Evolutionary conservation across 30 jellyfish, hydroid and myxozoan genomes (phyloP).

Genomic region (Catostylus mosaicus): DNA sequence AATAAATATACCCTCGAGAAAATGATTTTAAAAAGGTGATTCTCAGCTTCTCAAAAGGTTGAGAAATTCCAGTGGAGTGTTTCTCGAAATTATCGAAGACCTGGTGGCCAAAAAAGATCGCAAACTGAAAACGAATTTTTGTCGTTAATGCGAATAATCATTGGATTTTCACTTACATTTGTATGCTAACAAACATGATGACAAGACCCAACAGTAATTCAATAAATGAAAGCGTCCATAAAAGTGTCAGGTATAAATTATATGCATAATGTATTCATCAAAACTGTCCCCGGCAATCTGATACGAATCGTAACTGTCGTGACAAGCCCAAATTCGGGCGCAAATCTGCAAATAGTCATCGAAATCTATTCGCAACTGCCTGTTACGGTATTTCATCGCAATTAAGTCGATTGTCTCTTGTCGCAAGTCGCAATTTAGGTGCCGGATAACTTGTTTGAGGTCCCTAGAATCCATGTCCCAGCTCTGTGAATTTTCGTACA

Average conservation of each 20-base stretch:
- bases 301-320: slow-evolving; percentile 37
- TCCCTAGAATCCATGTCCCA: slow-evolving; percentile 73
- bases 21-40: too few species aligned
- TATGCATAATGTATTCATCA: slow-evolving; percentile 47
- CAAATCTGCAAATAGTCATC: slow-evolving; percentile 63
- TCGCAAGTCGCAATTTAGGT: slow-evolving; percentile 29
- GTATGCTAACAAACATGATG: too few species aligned
- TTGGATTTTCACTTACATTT: too few species aligned
- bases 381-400: slow-evolving; percentile 52
- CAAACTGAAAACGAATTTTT: too few species aligned
- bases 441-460: slow-evolving; percentile 25
- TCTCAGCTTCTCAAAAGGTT: too few species aligned
- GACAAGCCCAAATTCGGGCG: slow-evolving; percentile 49
- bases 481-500: slow-evolving; percentile 17
- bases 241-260: slow-evolving; percentile 26
- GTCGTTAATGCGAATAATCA: too few species aligned
- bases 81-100: too few species aligned
- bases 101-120: too few species aligned
- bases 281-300: slow-evolving; percentile 54
- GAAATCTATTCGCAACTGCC: slow-evolving; percentile 33
- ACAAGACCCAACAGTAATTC: too few species aligned
- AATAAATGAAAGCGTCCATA: too few species aligned
- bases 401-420: slow-evolving; percentile 20
- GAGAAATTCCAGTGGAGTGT: too few species aligned
- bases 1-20: too few species aligned